Evolutionary conservation across 2,113 vertebrate species (phyloP).

Genomic region (Caretta caretta): DNA sequence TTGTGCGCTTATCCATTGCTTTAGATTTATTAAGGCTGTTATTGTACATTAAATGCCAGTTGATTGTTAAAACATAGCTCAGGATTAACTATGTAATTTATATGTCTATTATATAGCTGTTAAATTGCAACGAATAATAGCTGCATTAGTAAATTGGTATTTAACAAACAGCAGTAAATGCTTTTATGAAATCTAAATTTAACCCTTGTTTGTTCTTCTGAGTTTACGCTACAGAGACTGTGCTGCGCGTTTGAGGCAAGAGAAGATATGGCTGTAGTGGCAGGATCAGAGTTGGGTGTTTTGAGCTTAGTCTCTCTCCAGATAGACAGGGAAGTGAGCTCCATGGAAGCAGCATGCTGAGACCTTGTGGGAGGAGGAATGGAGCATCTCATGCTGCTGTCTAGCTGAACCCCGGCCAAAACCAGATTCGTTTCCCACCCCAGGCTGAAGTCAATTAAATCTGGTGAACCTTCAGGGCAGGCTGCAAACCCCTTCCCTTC

Average conservation of each 20-base stretch:
- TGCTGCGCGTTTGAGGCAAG: neutral
- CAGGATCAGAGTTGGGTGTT: neutral
- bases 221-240: neutral
- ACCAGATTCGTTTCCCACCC: neutral
- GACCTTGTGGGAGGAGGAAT: neutral
- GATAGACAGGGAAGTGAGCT: rapidly evolving
- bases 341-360: neutral
- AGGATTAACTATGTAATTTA: neutral
- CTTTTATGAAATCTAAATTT: neutral
- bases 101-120: neutral
- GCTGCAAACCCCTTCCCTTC: rapidly evolving
- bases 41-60: neutral
- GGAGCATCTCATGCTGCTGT: too few species aligned
- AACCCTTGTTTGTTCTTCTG: neutral
- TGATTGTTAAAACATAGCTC: neutral
- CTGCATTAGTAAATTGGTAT: neutral
- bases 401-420: neutral
- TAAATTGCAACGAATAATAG: neutral
- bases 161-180: neutral
- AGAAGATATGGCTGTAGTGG: neutral
- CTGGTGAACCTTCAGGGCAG: neutral
- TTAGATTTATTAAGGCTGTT: neutral
- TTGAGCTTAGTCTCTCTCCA: neutral
- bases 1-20: neutral
- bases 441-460: neutral